These are phyloP conservation scores for Macrobrachium nipponense DNA, from an alignment of 1,140 invertebrate species.

Conservation along the genomic window DNA sequence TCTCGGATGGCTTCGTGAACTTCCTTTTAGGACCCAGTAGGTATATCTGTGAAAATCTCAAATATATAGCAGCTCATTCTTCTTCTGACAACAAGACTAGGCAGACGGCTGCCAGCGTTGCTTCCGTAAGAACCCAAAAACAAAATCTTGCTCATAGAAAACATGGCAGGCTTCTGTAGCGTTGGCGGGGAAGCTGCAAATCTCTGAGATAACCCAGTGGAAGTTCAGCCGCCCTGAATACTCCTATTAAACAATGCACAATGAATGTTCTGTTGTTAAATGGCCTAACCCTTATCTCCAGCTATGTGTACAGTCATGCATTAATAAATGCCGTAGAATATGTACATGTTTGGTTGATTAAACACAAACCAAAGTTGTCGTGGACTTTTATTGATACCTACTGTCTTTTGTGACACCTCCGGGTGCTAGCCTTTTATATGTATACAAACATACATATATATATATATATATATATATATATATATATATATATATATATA, in stretches of 20 bases:
- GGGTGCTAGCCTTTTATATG: neutral
- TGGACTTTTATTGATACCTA: neutral
- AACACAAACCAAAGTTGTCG: slow-evolving; percentile 18
- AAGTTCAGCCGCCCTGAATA: slow-evolving; percentile 31
- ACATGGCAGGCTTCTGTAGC: neutral
- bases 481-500: neutral
- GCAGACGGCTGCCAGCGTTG: too few species aligned
- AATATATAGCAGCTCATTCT: too few species aligned
- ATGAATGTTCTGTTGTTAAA: slow-evolving; percentile 29
- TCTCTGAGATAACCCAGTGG: neutral
- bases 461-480: too few species aligned
- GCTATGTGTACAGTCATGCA: slow-evolving; percentile 32
- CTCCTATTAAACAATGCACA: slow-evolving; percentile 1
- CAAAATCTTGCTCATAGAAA: neutral
- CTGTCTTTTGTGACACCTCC: neutral
- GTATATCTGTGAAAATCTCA: too few species aligned
- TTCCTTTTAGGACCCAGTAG: too few species aligned
- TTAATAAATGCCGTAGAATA: slow-evolving; percentile 18
- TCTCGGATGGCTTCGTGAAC: too few species aligned
- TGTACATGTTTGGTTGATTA: slow-evolving; percentile 44
- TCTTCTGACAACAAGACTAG: too few species aligned
- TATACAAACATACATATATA: too few species aligned
- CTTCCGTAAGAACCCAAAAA: neutral
- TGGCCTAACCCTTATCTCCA: slow-evolving; percentile 15
- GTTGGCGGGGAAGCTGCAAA: too few species aligned